phyloP scores from a whole-genome alignment of 2,113 vertebrate species.

The Callocephalon fimbriatum region DNA sequence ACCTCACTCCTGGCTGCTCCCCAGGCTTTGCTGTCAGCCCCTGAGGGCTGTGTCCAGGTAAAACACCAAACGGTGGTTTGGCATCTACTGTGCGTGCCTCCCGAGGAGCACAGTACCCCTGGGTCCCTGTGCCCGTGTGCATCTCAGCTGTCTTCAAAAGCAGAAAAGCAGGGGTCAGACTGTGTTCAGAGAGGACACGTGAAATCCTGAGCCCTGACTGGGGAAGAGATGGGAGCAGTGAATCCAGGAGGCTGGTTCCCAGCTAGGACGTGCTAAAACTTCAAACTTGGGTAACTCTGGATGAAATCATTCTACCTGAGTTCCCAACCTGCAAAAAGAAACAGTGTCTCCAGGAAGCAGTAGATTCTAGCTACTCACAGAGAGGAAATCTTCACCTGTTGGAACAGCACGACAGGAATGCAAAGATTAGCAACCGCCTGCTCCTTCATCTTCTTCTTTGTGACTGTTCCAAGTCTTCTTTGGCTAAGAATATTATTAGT shows the following conservation, averaged over 20 bases:
- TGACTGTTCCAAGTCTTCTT: background rate
- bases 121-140: accelerated
- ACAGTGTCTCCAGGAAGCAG: accelerated
- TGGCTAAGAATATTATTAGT: background rate
- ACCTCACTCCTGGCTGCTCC: background rate
- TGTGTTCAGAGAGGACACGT: accelerated
- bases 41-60: background rate
- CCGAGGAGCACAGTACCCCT: accelerated
- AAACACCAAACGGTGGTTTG: background rate
- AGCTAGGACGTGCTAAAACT: background rate
- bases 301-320: background rate
- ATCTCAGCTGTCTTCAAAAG: background rate
- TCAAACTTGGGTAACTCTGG: background rate
- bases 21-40: background rate
- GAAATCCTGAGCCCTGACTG: background rate
- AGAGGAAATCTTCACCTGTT: background rate
- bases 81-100: accelerated
- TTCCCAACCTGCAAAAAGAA: background rate
- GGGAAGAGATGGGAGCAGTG: background rate
- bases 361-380: background rate
- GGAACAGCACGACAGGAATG: background rate
- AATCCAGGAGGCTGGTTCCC: background rate
- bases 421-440: background rate
- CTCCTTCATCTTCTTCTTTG: background rate
- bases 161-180: background rate